Evolutionary conservation across 2,888 invertebrate species (phyloP).

Genomic region (Pachymerium ferrugineum): DNA sequence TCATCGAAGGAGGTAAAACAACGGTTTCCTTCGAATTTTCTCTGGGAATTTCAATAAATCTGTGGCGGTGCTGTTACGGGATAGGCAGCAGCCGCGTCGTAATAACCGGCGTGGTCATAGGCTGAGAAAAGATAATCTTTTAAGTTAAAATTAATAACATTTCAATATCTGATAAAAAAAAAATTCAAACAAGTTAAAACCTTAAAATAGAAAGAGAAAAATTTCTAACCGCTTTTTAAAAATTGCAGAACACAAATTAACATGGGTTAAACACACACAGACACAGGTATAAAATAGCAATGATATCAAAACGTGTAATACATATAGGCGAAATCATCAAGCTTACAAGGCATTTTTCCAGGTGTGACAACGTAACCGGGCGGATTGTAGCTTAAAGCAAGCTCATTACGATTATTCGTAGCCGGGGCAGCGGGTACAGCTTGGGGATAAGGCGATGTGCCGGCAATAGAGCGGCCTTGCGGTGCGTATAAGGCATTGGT

Average conservation of each 20-base stretch:
- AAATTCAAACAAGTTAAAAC: background rate
- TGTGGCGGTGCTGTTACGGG: background rate
- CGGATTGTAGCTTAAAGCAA: background rate
- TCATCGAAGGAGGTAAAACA: background rate
- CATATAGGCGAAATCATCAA: background rate
- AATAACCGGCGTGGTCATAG: slow-evolving; percentile 16
- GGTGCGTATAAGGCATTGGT: background rate
- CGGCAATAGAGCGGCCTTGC: slow-evolving; percentile 15
- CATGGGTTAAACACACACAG: background rate
- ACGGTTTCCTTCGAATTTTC: background rate
- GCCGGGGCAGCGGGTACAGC: background rate
- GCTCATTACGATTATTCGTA: background rate
- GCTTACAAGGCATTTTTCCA: slow-evolving; percentile 28
- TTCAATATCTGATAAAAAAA: background rate
- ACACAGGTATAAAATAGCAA: background rate
- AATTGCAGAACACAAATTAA: background rate
- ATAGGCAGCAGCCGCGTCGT: background rate
- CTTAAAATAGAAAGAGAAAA: background rate
- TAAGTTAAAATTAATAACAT: background rate
- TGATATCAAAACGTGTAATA: background rate
- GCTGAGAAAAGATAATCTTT: background rate
- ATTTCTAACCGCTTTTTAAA: no score
- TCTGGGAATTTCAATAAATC: background rate
- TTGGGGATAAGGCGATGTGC: background rate
- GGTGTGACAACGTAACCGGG: background rate